Base-by-base conservation (phyloP, 2,113 vertebrate genomes). In the Tupaia tana region DNA sequence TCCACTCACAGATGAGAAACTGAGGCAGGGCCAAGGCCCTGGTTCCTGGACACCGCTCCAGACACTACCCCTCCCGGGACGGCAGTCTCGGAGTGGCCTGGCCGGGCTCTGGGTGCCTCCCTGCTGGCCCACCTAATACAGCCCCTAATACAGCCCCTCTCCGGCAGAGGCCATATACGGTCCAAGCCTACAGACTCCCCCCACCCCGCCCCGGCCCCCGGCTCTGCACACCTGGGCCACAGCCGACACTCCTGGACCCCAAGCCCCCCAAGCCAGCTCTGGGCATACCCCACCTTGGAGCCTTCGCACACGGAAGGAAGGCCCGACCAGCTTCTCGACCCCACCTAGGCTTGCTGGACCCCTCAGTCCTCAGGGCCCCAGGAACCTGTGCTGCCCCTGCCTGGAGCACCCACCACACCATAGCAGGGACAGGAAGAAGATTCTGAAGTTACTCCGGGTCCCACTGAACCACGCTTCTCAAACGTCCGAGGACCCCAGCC, bases 1-100 rank as follows among this genome's bases (percentile, higher is more conserved):
- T 83, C 14, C n/a, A 75, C 16, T 54, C 75, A 58, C 31, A 59
- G 86, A 86, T 9, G 88, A 87, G 69, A 93, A 89, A 83, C 69
- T 31, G 88, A 96, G 90, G 86, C 58, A 84, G 27, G 77, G 80
- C 56, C 71, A 74, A 56, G 59, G 69, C n/a, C 74, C 73, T 90
- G 82, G 78, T 25, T 93, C 74, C 82, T 83, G 95, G 52, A 75
- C 43, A 31, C 2, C 18, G 61, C 25, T 84, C 29, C 22, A 59
- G 58, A 19, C 22, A 67, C 9, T n/a, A 56, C 12, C 20, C 3
- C 43, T 84, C 63, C 6, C 58, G 22, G 56, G 18, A 27, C 0
- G 7, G 52, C 63, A 24, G 18, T 64, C 86, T 61, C 43, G 43
- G 43, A 43, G 43, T 29, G 27, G n/a, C 56, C 81, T 91, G 52